Percentiles rank a stretch among this genome's conserved stretches.
Conservation (phyloP, 2,888 invertebrate genomes). For the Tanypteryx hageni region DNA sequence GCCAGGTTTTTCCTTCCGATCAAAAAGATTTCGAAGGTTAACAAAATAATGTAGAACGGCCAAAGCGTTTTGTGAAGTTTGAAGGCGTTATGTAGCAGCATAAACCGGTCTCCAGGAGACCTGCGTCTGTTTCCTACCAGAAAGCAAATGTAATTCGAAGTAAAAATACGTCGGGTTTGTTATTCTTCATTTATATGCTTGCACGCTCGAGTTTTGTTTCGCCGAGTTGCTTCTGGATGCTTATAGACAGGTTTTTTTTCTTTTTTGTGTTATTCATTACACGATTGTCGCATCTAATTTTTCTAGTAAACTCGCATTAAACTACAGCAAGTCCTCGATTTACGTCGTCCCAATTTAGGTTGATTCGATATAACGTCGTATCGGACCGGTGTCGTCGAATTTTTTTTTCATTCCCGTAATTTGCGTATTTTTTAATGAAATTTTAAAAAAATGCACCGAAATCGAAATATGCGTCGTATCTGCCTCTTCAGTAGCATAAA, state of each 20-base stretch:
- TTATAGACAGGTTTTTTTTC: conserved; percentile 1
- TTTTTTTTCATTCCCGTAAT: no score
- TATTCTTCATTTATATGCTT: conserved; percentile 58
- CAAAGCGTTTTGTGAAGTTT: conserved; percentile 38
- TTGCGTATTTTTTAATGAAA: no score
- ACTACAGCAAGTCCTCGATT: no score
- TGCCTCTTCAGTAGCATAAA: no score
- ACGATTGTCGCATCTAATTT: no score
- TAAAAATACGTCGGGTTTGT: conserved; percentile 58
- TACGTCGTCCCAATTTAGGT: no score
- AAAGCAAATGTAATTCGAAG: conserved; percentile 55
- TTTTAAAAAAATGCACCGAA: no score
- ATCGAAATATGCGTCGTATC: no score
- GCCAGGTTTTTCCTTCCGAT: neutral
- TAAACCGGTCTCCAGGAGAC: conserved; percentile 9
- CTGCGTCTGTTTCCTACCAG: conserved; percentile 57
- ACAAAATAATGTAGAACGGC: conserved; percentile 16
- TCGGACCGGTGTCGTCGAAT: no score
- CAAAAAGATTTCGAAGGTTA: conserved; percentile 50
- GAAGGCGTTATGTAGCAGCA: conserved; percentile 47
- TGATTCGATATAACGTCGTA: no score
- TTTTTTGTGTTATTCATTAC: neutral
- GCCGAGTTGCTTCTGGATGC: neutral
- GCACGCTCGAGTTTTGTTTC: conserved; percentile 34
- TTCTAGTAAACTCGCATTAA: no score